Evolutionary conservation across 1,140 invertebrate species (phyloP), one percentile per base, ranked within the genome.

Genomic region (Ptiloglossa arizonensis): DNA sequence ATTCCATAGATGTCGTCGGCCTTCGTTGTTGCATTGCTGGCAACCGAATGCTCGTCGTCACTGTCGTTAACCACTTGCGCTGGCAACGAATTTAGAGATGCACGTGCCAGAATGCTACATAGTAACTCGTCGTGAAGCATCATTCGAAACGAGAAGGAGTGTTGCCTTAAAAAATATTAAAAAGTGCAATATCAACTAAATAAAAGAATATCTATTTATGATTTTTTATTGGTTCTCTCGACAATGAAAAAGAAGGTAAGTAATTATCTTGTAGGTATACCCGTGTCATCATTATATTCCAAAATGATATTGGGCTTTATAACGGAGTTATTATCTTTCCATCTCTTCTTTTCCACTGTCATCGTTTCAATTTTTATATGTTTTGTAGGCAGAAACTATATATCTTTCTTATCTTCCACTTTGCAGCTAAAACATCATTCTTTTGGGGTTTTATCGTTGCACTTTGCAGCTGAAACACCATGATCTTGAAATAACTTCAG

Each of bases 341-440:
- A 62, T 22, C 68, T 77, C 32, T 72, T 81, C 46, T 81, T 78
- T 64, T 69, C 41, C 38, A 66, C 68, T 84, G n/a, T 63, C 32
- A 75, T 48, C 69, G 54, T 74, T 24, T 82, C 75, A 38, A 67
- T 70, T 64, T 79, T 57, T 56, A 19, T 73, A 67, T 82, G 67
- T 44, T 83, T 73, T 9, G 74, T 75, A 22, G 70, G 74, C 17
- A 57, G 32, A 50, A 69, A 41, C 44, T 69, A 76, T 64, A 83
- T 80, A 73, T 78, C 68, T 63, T 79, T 67, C 44, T 82, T 83
- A 24, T 82, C 76, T 79, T 60, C 52, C 75, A 82, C 44, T 82
- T 82, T 46, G 72, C 67, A 68, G 46, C 69, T 54, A 82, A 62
- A 54, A 80, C 63, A 60, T 50, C 46, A 70, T 56, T 29, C 35